Percentiles rank a stretch among this genome's conserved stretches.
Evolutionary conservation across 1,140 invertebrate species (phyloP).

Genomic region (Hycleus phaleratus): DNA sequence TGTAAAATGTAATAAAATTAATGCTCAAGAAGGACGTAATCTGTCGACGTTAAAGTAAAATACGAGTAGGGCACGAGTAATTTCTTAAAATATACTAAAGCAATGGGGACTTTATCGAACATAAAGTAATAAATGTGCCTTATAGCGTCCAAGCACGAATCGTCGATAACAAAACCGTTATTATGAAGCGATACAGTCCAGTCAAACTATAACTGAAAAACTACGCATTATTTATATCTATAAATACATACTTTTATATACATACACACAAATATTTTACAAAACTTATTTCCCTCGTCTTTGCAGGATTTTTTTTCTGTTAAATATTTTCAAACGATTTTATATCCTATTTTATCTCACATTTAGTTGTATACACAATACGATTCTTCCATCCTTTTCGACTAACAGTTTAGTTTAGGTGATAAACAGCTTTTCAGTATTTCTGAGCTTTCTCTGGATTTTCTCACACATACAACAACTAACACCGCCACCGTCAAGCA

Average conservation of each 20-base stretch:
- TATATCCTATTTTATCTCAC: neutral
- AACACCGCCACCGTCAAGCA: too few relatives aligned
- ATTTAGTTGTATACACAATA: neutral
- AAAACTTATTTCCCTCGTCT: too few relatives aligned
- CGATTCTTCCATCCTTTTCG: conserved; percentile 5
- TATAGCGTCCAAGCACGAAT: conserved; percentile 32
- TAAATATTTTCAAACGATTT: conserved; percentile 1
- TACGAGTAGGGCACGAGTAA: conserved; percentile 21
- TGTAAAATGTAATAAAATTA: conserved; percentile 19
- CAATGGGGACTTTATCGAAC: conserved; percentile 30
- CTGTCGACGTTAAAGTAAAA: conserved; percentile 23
- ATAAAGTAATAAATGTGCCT: conserved; percentile 32
- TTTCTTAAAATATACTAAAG: conserved; percentile 34
- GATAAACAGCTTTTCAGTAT: conserved; percentile 23
- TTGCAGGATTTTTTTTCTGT: neutral
- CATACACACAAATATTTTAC: too few relatives aligned
- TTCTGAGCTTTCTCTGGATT: conserved; percentile 22
- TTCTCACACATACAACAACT: conserved; percentile 12
- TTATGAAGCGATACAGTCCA: neutral
- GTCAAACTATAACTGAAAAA: too few relatives aligned
- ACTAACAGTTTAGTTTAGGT: conserved; percentile 1
- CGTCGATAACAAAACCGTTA: conserved; percentile 24
- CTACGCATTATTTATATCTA: neutral
- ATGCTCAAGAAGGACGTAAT: conserved; percentile 22
- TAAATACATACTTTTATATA: neutral